Percentiles rank a stretch among this genome's conserved stretches.
Conservation (phyloP, 2,888 invertebrate genomes). For the Buathra laborator region DNA sequence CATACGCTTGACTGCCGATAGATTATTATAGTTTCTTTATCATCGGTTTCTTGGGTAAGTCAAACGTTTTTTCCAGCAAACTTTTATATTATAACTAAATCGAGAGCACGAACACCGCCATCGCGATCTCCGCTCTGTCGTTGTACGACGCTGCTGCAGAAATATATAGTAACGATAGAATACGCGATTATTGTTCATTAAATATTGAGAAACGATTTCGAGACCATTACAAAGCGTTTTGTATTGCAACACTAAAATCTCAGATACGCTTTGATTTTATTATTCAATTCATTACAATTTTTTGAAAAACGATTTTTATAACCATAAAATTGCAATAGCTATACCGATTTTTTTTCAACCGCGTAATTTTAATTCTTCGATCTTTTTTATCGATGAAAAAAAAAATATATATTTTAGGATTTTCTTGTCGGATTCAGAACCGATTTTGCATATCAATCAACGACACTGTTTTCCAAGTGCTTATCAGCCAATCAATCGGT, state of each 20-base stretch:
- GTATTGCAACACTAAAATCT: background rate
- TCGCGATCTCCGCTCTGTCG: no score
- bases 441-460: background rate
- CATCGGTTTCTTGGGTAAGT: constrained; percentile 38
- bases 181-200: background rate
- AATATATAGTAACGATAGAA: background rate
- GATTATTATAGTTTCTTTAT: constrained; percentile 55
- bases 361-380: background rate
- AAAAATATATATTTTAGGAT: no score
- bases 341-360: background rate
- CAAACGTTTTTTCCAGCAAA: constrained; percentile 18
- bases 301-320: background rate
- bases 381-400: no score
- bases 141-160: background rate
- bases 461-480: background rate
- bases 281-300: background rate
- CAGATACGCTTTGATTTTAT: background rate
- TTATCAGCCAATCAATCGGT: background rate
- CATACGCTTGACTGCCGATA: background rate
- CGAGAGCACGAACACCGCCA: background rate
- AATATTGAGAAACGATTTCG: background rate
- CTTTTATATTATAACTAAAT: constrained; percentile 27
- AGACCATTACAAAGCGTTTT: background rate
- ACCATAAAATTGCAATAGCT: background rate
- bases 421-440: no score